phyloP scores from a whole-genome alignment of 2,113 vertebrate genomes.

The Pandion haliaetus region DNA sequence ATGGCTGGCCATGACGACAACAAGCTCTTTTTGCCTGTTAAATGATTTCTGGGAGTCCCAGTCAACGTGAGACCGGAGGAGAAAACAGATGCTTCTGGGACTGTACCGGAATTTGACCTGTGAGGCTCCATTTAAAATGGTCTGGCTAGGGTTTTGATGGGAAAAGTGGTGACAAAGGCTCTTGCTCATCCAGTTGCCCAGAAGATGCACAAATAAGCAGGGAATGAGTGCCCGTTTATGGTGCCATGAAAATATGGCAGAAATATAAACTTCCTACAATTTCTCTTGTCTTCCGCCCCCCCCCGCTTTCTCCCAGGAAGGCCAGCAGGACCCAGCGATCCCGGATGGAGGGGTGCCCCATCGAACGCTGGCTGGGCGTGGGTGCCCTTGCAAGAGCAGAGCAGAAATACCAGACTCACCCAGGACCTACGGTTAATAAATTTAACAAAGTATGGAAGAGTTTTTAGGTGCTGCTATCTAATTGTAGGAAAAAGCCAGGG shows the following conservation, averaged over 20 bases:
- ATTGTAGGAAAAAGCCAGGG: neutral
- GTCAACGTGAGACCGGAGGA: neutral
- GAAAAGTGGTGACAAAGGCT: neutral
- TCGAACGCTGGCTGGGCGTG: neutral
- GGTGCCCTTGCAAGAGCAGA: neutral
- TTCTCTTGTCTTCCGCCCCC: neutral
- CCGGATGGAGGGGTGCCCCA: neutral
- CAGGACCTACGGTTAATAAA: too few species aligned
- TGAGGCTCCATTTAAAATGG: neutral
- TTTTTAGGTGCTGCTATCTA: too few species aligned
- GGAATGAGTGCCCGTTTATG: neutral
- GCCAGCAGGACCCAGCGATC: neutral
- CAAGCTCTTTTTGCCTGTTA: neutral
- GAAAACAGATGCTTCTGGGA: neutral
- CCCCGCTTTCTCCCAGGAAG: neutral
- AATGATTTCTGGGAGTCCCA: neutral
- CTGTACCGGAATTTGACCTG: neutral
- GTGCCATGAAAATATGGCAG: neutral
- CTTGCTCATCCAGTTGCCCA: neutral
- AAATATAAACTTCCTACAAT: too few species aligned
- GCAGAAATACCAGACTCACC: neutral
- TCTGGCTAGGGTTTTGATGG: neutral
- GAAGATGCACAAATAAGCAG: neutral
- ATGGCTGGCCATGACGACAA: neutral
- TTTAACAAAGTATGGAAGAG: neutral